Evolutionary conservation across 1,140 invertebrate genomes (phyloP).

Genomic region (Calephelis virginiensis): DNA sequence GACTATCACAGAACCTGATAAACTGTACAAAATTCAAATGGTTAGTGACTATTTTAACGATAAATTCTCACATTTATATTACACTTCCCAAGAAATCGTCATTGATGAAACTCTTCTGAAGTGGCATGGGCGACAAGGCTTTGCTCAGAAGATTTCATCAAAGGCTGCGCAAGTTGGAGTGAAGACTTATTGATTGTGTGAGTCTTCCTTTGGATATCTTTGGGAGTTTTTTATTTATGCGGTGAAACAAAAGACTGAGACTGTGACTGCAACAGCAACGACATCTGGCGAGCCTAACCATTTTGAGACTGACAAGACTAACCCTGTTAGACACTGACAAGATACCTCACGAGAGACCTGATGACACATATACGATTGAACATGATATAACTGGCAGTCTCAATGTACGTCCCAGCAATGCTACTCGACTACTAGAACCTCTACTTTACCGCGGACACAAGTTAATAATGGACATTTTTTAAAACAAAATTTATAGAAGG

Average conservation of each 20-base stretch:
- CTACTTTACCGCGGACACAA: conserved; percentile 34
- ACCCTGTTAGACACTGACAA: neutral
- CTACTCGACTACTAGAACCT: conserved; percentile 29
- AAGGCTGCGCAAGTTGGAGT: conserved; percentile 34
- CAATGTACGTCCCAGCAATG: conserved; percentile 19
- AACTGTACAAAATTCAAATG: conserved; percentile 26
- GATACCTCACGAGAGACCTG: neutral
- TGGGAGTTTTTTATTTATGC: conserved; percentile 28
- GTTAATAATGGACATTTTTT: conserved; percentile 40
- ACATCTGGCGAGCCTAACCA: neutral
- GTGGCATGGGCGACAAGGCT: conserved; percentile 27
- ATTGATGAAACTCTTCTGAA: conserved; percentile 25
- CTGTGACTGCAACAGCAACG: neutral
- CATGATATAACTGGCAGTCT: neutral
- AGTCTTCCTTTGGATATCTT: conserved; percentile 30
- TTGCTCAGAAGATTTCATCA: conserved; percentile 27
- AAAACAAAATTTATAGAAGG: conserved; percentile 30
- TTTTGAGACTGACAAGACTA: neutral
- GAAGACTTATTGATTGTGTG: conserved; percentile 31
- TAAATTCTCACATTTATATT: conserved; percentile 32
- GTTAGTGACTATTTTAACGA: conserved; percentile 32
- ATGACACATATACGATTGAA: neutral
- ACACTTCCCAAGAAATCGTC: conserved; percentile 27
- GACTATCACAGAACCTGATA: conserved; percentile 11
- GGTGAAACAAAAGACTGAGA: conserved; percentile 20